A percentile compares a stretch with the other conserved stretches of the same genome.
These are phyloP conservation scores for Hycleus cichorii DNA, from an alignment of 1,140 invertebrate species.

Conservation along the genomic window DNA sequence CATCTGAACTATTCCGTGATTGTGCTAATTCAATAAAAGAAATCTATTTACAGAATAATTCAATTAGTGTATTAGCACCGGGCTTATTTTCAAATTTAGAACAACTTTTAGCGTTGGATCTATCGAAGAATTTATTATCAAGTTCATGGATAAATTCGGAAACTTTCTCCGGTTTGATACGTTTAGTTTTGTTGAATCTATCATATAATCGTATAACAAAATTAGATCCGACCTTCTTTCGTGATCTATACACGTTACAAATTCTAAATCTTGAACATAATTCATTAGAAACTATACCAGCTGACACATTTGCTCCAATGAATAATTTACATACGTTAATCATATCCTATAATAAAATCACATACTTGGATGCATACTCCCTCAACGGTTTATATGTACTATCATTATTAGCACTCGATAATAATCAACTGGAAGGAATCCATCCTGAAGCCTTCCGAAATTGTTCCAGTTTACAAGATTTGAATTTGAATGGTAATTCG, in stretches of 20 bases:
- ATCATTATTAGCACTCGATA: constrained; percentile 68
- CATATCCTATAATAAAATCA: constrained; percentile 71
- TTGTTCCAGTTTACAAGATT: constrained; percentile 72
- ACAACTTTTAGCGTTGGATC: constrained; percentile 75
- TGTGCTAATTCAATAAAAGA: constrained; percentile 70
- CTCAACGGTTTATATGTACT: constrained; percentile 73
- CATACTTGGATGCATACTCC: constrained; percentile 65
- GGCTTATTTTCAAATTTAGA: constrained; percentile 76
- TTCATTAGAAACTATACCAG: constrained; percentile 66
- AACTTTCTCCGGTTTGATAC: constrained; percentile 79
- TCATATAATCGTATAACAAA: constrained; percentile 76
- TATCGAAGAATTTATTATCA: constrained; percentile 80
- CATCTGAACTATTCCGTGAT: constrained; percentile 75
- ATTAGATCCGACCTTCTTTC: constrained; percentile 72
- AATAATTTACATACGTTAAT: constrained; percentile 76
- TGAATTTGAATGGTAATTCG: constrained; percentile 78
- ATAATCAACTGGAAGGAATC: constrained; percentile 67
- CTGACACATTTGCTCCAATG: constrained; percentile 73
- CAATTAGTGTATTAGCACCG: constrained; percentile 70
- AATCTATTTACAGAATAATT: constrained; percentile 83
- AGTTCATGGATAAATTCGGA: constrained; percentile 73
- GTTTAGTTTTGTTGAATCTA: constrained; percentile 76
- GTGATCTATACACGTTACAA: constrained; percentile 73
- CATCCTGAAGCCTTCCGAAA: constrained; percentile 76
- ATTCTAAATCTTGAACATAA: constrained; percentile 76